These are phyloP conservation scores for Apamea anceps DNA, from an alignment of 2,888 invertebrate species.

Conservation along the genomic window DNA sequence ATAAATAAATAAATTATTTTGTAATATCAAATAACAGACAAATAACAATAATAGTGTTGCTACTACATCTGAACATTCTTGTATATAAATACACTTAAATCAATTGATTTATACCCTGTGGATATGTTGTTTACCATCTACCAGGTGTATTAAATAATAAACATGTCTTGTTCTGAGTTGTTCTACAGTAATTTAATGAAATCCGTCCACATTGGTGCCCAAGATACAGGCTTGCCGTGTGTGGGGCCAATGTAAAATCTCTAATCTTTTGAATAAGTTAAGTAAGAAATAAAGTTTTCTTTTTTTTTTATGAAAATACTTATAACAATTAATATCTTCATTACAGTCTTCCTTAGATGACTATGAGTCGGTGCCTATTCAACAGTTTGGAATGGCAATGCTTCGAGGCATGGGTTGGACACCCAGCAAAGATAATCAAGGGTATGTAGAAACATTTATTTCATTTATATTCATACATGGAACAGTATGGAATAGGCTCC, in stretches of 20 bases:
- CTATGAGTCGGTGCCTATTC: slow-evolving; percentile 93
- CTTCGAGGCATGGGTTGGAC: slow-evolving; percentile 98
- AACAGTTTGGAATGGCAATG: slow-evolving; percentile 97
- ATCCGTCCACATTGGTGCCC: too few relatives aligned
- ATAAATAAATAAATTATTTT: background rate
- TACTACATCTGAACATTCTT: background rate
- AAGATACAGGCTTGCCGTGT: too few relatives aligned
- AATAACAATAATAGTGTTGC: background rate
- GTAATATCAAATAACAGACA: background rate
- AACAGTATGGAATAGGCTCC: too few relatives aligned
- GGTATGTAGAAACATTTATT: slow-evolving; percentile 71
- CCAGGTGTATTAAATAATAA: too few relatives aligned
- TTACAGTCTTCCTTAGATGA: slow-evolving; percentile 92
- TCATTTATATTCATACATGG: too few relatives aligned
- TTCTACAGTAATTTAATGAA: background rate
- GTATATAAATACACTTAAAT: background rate
- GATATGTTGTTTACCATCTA: background rate
- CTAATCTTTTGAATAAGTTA: too few relatives aligned
- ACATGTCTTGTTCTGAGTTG: too few relatives aligned
- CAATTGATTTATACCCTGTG: background rate
- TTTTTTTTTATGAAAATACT: background rate
- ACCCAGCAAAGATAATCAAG: slow-evolving; percentile 88
- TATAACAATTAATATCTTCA: slow-evolving; percentile 45
- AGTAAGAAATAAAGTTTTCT: too few relatives aligned
- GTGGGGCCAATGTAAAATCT: too few relatives aligned